Percentiles rank a stretch among this genome's conserved stretches.
Conservation (phyloP, 1,140 invertebrate species). For the Notospermus geniculatus region DNA sequence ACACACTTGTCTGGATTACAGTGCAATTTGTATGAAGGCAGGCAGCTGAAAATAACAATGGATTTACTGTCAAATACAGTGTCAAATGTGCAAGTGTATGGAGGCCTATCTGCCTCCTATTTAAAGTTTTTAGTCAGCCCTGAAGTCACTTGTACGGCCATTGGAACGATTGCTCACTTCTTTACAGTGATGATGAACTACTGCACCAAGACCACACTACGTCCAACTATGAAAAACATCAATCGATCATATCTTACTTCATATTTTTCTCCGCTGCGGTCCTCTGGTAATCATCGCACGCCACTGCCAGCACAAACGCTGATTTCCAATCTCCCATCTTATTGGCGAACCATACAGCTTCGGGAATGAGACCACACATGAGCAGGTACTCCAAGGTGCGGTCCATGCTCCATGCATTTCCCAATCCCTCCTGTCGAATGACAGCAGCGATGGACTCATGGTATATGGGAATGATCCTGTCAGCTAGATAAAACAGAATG, state of each 20-base stretch:
- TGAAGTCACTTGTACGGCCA: too few relatives aligned
- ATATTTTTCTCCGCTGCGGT: constrained; percentile 35
- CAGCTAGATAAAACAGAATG: constrained; percentile 32
- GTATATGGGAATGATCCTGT: constrained; percentile 45
- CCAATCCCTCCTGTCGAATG: constrained; percentile 34
- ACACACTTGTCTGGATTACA: neutral
- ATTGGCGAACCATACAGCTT: constrained; percentile 51
- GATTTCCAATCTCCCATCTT: constrained; percentile 54
- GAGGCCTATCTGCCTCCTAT: too few relatives aligned
- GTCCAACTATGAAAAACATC: neutral
- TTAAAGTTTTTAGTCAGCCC: too few relatives aligned
- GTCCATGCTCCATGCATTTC: constrained; percentile 43
- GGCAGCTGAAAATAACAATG: neutral
- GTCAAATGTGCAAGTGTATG: too few relatives aligned
- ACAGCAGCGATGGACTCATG: constrained; percentile 39
- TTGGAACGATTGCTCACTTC: too few relatives aligned
- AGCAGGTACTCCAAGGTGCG: constrained; percentile 49
- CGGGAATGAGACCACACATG: constrained; percentile 44
- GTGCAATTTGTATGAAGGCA: neutral
- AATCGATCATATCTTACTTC: constrained; percentile 27
- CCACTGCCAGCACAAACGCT: constrained; percentile 42
- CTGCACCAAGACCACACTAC: too few relatives aligned
- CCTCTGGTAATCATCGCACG: constrained; percentile 30
- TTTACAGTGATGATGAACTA: too few relatives aligned
- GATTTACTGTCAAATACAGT: too few relatives aligned